Conservation (phyloP, 2,113 vertebrate species). For the Epinephelus moara region DNA sequence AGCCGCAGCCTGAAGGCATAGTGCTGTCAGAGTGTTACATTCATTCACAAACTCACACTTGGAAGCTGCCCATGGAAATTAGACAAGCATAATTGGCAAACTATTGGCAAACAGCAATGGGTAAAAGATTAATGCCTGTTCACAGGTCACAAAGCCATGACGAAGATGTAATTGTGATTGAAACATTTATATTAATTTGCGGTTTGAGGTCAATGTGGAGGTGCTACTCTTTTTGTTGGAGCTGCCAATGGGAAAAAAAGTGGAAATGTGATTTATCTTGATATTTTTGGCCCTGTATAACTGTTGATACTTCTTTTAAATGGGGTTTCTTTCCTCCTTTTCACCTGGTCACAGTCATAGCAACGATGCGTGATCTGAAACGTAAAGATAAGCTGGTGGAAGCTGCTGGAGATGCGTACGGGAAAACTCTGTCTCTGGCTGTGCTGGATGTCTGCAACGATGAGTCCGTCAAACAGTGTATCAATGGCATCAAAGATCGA, state of each 20-base stretch:
- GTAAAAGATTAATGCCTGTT: neutral
- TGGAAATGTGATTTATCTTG: too few species aligned
- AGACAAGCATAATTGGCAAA: neutral
- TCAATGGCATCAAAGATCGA: constrained; percentile 83
- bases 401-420: constrained; percentile 85
- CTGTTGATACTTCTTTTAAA: neutral
- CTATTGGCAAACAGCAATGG: neutral
- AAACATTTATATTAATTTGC: neutral
- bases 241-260: too few species aligned
- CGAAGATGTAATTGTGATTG: neutral
- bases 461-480: constrained; percentile 87
- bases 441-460: constrained; percentile 90
- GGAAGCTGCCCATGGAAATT: constrained; percentile 12
- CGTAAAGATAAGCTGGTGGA: constrained; percentile 87
- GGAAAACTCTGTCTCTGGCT: constrained; percentile 86
- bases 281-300: neutral
- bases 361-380: constrained; percentile 91
- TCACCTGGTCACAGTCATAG: constrained; percentile 83
- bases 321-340: too few species aligned
- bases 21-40: neutral
- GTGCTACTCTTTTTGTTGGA: neutral
- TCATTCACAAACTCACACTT: constrained; percentile 36
- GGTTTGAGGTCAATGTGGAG: neutral
- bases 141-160: neutral
- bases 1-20: constrained; percentile 30